Evolutionary conservation across 2,888 invertebrate species (phyloP).

Genomic region (Tanytarsus gracilentus): DNA sequence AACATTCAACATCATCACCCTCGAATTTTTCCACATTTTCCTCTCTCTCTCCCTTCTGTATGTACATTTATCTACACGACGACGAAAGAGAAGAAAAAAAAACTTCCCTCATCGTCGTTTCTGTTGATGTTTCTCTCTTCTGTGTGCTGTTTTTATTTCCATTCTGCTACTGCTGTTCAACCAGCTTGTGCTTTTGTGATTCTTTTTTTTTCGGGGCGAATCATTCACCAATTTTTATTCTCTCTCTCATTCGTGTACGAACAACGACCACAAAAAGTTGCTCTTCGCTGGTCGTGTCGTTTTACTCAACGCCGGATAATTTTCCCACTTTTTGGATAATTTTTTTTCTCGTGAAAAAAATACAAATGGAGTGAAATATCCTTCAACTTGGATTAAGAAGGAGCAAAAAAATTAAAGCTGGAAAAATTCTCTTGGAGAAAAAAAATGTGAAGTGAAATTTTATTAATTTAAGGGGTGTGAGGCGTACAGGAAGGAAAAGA

Average conservation of each 20-base stretch:
- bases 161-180: constrained; percentile 24
- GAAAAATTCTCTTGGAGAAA: neutral
- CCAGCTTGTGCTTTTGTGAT: constrained; percentile 24
- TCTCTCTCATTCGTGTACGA: constrained; percentile 26
- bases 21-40: neutral
- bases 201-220: constrained; percentile 21
- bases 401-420: neutral
- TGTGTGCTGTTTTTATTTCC: constrained; percentile 22
- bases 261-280: constrained; percentile 26
- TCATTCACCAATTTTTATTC: constrained; percentile 25
- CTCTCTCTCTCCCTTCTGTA: neutral
- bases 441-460: too few relatives aligned
- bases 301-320: neutral
- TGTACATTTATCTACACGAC: constrained; percentile 3
- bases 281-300: constrained; percentile 2
- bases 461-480: neutral
- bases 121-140: constrained; percentile 27
- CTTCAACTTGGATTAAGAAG: neutral
- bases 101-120: constrained; percentile 26
- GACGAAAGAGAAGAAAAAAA: neutral
- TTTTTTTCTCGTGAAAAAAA: too few relatives aligned
- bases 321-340: neutral
- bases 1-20: constrained; percentile 25
- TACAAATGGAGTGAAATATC: too few relatives aligned
- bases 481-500: neutral